These are phyloP conservation scores for Salvelinus namaycush DNA, from an alignment of 2,113 vertebrate genomes.

Conservation along the genomic window DNA sequence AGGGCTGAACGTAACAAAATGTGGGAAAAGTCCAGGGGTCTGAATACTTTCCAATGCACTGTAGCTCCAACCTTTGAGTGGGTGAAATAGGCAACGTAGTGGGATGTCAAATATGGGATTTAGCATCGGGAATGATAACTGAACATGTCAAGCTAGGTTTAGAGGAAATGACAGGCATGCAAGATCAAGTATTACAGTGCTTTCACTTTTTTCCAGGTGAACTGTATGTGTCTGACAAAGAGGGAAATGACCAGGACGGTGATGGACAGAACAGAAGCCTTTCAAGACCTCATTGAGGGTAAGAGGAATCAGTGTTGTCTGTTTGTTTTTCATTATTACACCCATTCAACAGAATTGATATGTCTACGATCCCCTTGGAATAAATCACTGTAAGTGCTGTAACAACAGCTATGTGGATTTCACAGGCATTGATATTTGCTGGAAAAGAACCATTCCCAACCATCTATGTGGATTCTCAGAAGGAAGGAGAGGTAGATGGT, in stretches of 20 bases:
- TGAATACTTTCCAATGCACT: no score
- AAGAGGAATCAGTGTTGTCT: not conserved
- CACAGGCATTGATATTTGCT: slow-evolving; percentile 83
- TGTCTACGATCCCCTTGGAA: no score
- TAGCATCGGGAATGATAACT: no score
- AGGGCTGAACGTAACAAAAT: no score
- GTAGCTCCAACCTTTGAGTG: no score
- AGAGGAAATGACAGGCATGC: no score
- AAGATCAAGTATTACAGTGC: no score
- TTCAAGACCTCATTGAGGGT: slow-evolving; percentile 92
- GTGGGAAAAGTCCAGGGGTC: no score
- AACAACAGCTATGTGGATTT: not conserved
- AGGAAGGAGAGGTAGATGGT: slow-evolving; percentile 85
- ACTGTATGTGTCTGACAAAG: slow-evolving; percentile 88
- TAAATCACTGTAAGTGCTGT: not conserved
- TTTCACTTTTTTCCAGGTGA: slow-evolving; percentile 71
- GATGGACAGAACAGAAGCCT: slow-evolving; percentile 89
- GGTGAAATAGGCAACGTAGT: no score
- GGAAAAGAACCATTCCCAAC: slow-evolving; percentile 93
- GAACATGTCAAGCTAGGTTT: no score
- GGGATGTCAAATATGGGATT: no score
- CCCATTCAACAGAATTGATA: not conserved
- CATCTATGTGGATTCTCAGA: slow-evolving; percentile 91
- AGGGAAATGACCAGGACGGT: slow-evolving; percentile 82
- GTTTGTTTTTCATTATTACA: not conserved